A percentile compares a stretch with the other conserved stretches of the same genome.
These are phyloP conservation scores for Salvelinus namaycush DNA, from an alignment of 2,113 vertebrate genomes.

Conservation along the genomic window DNA sequence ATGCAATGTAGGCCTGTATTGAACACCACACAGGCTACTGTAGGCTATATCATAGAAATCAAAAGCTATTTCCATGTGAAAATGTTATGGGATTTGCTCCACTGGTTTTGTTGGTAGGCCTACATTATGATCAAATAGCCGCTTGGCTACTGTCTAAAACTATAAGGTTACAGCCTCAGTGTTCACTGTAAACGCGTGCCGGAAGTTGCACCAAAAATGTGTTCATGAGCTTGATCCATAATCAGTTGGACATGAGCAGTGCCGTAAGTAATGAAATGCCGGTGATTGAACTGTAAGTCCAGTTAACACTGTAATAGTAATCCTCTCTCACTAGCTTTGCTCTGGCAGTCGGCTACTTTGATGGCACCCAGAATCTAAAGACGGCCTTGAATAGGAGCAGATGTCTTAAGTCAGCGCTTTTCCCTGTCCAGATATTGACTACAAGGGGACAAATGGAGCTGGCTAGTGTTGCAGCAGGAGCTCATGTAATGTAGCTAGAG, in stretches of 20 bases:
- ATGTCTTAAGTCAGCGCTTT: not conserved
- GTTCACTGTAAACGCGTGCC: no score
- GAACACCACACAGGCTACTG: no score
- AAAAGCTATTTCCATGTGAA: no score
- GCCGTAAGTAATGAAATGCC: constrained; percentile 7
- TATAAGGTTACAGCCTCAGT: no score
- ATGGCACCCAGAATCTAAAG: not conserved
- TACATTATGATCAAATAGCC: no score
- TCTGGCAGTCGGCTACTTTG: constrained; percentile 15
- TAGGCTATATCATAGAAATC: no score
- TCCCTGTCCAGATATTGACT: not conserved
- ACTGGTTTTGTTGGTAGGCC: no score
- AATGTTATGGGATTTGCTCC: no score
- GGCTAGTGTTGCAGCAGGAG: not conserved
- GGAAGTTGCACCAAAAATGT: no score
- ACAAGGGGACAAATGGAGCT: not conserved
- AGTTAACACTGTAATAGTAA: not conserved
- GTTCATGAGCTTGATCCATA: not conserved
- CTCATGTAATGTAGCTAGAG: not conserved
- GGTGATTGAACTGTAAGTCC: constrained; percentile 9
- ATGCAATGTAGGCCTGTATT: no score
- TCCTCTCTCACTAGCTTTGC: constrained; percentile 12
- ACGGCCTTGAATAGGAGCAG: constrained; percentile 7
- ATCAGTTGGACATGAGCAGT: not conserved
- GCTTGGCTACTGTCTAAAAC: no score